Conservation (phyloP, 2,888 invertebrate species). For the Hesperia comma region DNA sequence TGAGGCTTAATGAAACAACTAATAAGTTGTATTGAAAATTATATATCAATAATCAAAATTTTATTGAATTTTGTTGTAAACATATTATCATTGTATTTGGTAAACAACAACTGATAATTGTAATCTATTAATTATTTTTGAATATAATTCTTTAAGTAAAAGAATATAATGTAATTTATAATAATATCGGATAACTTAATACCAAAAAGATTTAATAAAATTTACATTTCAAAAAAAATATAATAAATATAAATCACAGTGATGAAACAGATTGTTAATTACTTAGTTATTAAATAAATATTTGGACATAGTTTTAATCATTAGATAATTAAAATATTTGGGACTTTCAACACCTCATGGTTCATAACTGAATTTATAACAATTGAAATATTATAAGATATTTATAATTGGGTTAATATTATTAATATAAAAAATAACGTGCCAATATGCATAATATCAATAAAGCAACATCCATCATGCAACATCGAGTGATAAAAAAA, state of each 20-base stretch:
- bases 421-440: slow-evolving; percentile 60
- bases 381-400: slow-evolving; percentile 16
- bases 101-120: no score
- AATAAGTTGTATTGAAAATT: no score
- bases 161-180: no score
- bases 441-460: slow-evolving; percentile 71
- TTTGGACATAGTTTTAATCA: background rate
- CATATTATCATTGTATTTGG: no score
- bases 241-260: background rate
- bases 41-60: no score
- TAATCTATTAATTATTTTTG: no score
- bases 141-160: no score
- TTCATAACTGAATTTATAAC: slow-evolving; percentile 1
- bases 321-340: slow-evolving; percentile 5
- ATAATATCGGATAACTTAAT: no score
- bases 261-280: slow-evolving; percentile 1
- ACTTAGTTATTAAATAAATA: slow-evolving; percentile 8
- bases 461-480: slow-evolving; percentile 79
- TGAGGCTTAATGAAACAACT: no score
- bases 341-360: background rate
- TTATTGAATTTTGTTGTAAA: no score
- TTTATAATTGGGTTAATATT: slow-evolving; percentile 44
- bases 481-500: slow-evolving; percentile 64
- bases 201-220: no score
- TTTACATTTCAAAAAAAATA: no score